Base-by-base conservation (phyloP, 2,888 invertebrate species). In the Eristalinus aeneus region DNA sequence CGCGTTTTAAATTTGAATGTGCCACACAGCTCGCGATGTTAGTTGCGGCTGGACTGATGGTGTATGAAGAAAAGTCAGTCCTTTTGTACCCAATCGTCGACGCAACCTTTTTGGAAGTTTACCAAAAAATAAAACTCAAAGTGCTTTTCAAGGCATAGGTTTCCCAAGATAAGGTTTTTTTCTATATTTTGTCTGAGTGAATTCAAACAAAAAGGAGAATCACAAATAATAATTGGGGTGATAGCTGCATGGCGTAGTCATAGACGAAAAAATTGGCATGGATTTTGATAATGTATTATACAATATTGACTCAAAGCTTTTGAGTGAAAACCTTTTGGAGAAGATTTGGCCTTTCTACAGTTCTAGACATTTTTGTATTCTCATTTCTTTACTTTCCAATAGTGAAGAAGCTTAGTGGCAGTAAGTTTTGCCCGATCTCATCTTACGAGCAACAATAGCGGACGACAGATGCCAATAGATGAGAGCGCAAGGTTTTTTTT, bases 31-130 rank as follows among this genome's bases (percentile, higher is more conserved):
- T 64, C 81, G 77, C 81, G 81, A 61, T 81, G 81, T 74, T 81
- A 32, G 76, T 73, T 86, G 76, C 72, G 85, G 77, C 63, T 69
- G 31, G 11, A 86, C 85, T 86, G 85, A 81, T 77, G 76, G 73
- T 65, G 53, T 4, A 16, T 73, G 23, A 39, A 68, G 32, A 23
- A 20, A 61, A 67, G 16, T 53, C 73, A 54, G 80, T 56, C 81
- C 85, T 76, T 86, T 81, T 86, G 85, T 86, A 86, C 80, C 54
- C 53, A 23, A 11, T 16, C 2, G 4, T 20, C 0, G 22, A 56
- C 0, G n/a, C n/a, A 31, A n/a, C 11, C 20, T 64, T 72, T 71
- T 86, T 81, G 85, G 81, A 81, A 61, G 12, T 63, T 8, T 39
- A 56, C 76, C 85, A 85, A 77, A 12, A 76, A 23, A 56, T n/a